A percentile compares a stretch with the other conserved stretches of the same genome.
phyloP scores from a whole-genome alignment of 1,140 invertebrate genomes.

The Globodera rostochiensis region DNA sequence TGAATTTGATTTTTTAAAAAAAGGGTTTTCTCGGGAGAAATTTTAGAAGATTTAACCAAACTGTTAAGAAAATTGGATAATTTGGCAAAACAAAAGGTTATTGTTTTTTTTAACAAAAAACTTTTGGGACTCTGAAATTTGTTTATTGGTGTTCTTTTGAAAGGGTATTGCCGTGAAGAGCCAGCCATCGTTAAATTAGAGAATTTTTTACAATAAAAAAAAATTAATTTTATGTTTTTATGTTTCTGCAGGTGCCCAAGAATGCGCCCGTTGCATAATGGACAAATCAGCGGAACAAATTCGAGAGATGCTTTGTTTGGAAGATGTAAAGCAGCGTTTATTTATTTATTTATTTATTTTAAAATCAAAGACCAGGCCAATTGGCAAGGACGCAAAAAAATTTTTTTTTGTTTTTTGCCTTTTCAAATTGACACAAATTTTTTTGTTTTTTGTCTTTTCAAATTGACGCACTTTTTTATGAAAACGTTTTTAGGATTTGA shows the following conservation, averaged over 20 bases:
- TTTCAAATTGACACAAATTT: neutral
- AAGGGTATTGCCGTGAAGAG: too few species aligned
- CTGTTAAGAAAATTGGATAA: too few species aligned
- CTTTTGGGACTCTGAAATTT: too few species aligned
- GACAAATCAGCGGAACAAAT: conserved; percentile 23
- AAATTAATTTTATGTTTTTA: neutral
- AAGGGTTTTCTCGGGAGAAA: too few species aligned
- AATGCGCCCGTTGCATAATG: conserved; percentile 25
- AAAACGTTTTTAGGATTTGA: conserved; percentile 7
- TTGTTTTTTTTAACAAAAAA: too few species aligned
- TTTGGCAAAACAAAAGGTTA: too few species aligned
- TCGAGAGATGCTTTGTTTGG: conserved; percentile 23
- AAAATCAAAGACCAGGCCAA: neutral
- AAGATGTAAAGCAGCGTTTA: conserved; percentile 5
- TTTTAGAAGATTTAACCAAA: too few species aligned
- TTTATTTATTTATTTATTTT: neutral
- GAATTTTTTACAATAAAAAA: too few species aligned
- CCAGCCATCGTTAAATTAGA: too few species aligned
- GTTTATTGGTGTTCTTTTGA: too few species aligned
- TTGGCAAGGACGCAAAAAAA: neutral
- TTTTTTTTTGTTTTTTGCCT: too few species aligned
- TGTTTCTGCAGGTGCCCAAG: conserved; percentile 24
- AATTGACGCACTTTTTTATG: neutral
- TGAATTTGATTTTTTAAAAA: too few species aligned
- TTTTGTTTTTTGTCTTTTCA: neutral